phyloP scores from a whole-genome alignment of 2,888 invertebrate genomes.

The Orthosia incerta region DNA sequence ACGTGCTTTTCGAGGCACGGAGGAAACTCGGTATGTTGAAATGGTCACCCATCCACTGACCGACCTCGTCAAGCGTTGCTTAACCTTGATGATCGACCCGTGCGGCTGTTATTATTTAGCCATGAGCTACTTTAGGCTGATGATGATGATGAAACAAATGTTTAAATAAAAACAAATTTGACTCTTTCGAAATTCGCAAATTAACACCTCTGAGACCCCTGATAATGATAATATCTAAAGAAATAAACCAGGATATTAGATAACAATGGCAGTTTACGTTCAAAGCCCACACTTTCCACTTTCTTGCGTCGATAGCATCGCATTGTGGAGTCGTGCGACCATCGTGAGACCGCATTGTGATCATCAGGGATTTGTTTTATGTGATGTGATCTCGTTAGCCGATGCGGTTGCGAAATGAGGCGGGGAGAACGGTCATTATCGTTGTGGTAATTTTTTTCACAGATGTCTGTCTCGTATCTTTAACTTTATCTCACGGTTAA shows the following conservation, averaged over 20 bases:
- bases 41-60: too few species aligned
- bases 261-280: slow-evolving; percentile 63
- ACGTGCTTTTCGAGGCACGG: too few species aligned
- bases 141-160: too few species aligned
- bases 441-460: neutral
- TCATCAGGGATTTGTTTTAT: slow-evolving; percentile 9
- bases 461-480: too few species aligned
- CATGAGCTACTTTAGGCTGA: too few species aligned
- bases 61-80: too few species aligned
- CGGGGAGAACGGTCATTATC: neutral
- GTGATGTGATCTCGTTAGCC: slow-evolving; percentile 12
- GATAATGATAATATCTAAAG: slow-evolving; percentile 22
- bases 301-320: slow-evolving; percentile 66
- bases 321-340: slow-evolving; percentile 64
- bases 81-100: too few species aligned
- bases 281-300: slow-evolving; percentile 71
- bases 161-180: too few species aligned
- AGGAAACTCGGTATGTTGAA: too few species aligned
- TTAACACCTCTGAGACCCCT: neutral
- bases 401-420: slow-evolving; percentile 3
- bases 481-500: too few species aligned
- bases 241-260: slow-evolving; percentile 66
- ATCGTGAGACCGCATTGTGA: slow-evolving; percentile 60
- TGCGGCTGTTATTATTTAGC: too few species aligned
- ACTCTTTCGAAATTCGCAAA: neutral